Evolutionary conservation across 64 coral and sea anemone species (phyloP).

Genomic region (Montipora foliosa): DNA sequence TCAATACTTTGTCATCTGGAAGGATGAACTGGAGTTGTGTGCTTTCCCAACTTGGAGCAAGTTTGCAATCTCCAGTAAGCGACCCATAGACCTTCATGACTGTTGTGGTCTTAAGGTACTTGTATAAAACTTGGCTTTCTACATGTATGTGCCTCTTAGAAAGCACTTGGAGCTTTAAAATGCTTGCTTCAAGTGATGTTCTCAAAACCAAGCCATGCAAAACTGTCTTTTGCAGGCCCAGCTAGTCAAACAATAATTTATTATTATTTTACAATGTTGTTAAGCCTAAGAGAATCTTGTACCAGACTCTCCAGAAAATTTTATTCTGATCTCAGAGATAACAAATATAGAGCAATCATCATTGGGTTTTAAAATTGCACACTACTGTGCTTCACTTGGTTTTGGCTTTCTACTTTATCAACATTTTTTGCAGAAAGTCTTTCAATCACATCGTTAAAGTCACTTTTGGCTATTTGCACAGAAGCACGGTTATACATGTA

Average conservation of each 20-base stretch:
- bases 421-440: neutral
- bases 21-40: slow-evolving; percentile 40
- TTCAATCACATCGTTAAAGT: neutral
- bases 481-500: neutral
- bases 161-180: slow-evolving; percentile 15
- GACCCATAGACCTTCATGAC: slow-evolving; percentile 27
- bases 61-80: neutral
- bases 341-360: neutral
- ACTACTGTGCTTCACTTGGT: neutral
- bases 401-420: neutral
- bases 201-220: slow-evolving; percentile 36
- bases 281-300: neutral
- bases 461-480: neutral
- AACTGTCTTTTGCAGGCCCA: neutral
- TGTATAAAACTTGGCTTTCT: slow-evolving; percentile 27
- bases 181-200: slow-evolving; percentile 41
- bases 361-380: neutral
- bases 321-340: slow-evolving; percentile 52
- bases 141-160: slow-evolving; percentile 6
- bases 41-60: neutral
- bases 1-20: slow-evolving; percentile 26
- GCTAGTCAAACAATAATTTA: neutral
- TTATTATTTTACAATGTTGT: neutral
- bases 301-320: slow-evolving; percentile 1
- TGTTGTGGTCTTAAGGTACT: neutral